A percentile compares a stretch with the other conserved stretches of the same genome.
phyloP scores from a whole-genome alignment of 2,888 invertebrate species.

The Chesias legatella region DNA sequence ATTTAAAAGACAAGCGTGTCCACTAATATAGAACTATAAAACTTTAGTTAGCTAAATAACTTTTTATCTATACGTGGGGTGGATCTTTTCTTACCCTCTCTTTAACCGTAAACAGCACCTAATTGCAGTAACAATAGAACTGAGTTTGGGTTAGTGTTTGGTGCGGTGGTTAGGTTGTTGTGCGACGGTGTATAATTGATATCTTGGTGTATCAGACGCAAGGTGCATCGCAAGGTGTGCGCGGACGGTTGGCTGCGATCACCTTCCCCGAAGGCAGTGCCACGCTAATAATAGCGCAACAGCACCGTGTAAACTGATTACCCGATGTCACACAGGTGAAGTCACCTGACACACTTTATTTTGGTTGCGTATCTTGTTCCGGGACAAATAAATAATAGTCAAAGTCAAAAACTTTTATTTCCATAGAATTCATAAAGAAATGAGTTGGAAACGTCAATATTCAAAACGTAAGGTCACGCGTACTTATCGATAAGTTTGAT shows the following conservation, averaged over 20 bases:
- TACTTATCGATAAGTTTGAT: too few species aligned
- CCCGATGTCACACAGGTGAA: slow-evolving; percentile 37
- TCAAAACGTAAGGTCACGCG: too few species aligned
- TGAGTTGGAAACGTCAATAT: too few species aligned
- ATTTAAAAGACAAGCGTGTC: slow-evolving; percentile 75
- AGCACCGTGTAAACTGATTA: slow-evolving; percentile 70
- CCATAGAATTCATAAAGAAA: too few species aligned
- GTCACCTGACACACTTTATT: slow-evolving; percentile 26
- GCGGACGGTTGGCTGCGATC: slow-evolving; percentile 60
- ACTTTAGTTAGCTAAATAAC: slow-evolving; percentile 71
- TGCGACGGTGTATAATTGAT: slow-evolving; percentile 45
- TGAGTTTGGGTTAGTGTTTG: slow-evolving; percentile 5
- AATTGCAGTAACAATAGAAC: rapidly evolving
- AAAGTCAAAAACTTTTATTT: too few species aligned
- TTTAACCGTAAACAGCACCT: too few species aligned
- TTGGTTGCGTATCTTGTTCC: slow-evolving; percentile 5
- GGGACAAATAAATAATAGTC: too few species aligned
- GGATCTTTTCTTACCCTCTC: slow-evolving; percentile 50
- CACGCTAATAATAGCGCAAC: slow-evolving; percentile 56
- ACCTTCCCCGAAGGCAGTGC: slow-evolving; percentile 45
- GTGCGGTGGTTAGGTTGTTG: slow-evolving; percentile 31
- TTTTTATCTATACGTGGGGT: slow-evolving; percentile 67
- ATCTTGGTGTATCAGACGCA: slow-evolving; percentile 73
- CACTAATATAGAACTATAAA: slow-evolving; percentile 67
- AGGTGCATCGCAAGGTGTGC: slow-evolving; percentile 76